Conservation (phyloP, 2,113 vertebrate species). For the Sciurus niger region DNA sequence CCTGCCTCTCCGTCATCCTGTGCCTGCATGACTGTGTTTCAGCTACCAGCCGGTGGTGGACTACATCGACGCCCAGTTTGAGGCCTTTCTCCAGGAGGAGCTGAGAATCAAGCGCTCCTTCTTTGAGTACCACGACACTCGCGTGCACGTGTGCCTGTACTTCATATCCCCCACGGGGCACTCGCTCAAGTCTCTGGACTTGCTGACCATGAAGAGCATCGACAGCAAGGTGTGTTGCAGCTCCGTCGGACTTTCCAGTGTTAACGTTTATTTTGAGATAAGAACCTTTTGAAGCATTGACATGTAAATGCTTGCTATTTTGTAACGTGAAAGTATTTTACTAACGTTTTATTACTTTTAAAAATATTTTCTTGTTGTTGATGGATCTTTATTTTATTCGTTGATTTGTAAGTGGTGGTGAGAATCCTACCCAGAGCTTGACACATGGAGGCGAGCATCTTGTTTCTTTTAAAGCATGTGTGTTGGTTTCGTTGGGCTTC, state of each 20-base stretch:
- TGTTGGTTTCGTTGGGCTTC: not conserved
- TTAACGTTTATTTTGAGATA: not conserved
- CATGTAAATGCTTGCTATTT: not conserved
- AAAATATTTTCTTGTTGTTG: too few species aligned
- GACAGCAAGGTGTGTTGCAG: slow-evolving; percentile 93
- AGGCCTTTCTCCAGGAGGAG: slow-evolving; percentile 96
- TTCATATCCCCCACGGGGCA: slow-evolving; percentile 96
- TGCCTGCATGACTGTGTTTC: slow-evolving; percentile 20
- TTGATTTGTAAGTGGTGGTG: too few species aligned
- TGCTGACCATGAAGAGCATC: slow-evolving; percentile 96
- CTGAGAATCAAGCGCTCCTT: slow-evolving; percentile 95
- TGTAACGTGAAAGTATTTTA: slow-evolving; percentile 10
- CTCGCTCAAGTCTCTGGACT: slow-evolving; percentile 95
- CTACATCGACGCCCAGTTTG: slow-evolving; percentile 96
- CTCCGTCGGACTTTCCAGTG: not conserved
- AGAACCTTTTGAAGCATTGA: slow-evolving; percentile 81
- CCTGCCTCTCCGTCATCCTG: not conserved
- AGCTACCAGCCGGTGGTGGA: slow-evolving; percentile 95
- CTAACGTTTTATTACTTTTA: slow-evolving; percentile 13
- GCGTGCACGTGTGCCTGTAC: slow-evolving; percentile 96
- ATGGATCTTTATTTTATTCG: too few species aligned
- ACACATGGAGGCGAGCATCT: too few species aligned
- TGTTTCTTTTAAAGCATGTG: too few species aligned
- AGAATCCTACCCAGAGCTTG: too few species aligned
- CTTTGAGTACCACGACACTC: slow-evolving; percentile 93